Conservation (phyloP, 1,140 invertebrate species). For the Drosophila kepulauana region DNA sequence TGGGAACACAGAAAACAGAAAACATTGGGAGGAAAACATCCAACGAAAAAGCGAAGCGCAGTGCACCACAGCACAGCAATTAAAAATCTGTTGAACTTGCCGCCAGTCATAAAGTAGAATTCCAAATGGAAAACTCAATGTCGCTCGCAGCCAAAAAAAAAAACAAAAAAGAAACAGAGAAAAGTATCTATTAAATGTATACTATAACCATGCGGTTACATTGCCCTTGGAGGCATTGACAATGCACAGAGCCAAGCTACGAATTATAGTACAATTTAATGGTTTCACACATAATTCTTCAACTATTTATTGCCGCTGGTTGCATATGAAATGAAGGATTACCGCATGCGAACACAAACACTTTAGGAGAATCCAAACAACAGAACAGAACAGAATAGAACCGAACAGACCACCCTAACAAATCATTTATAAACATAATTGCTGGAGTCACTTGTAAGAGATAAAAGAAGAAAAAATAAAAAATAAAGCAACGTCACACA, state of each 20-base stretch:
- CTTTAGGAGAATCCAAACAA: background rate
- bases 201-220: constrained; percentile 31
- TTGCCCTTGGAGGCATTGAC: constrained; percentile 50
- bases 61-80: constrained; percentile 72
- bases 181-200: constrained; percentile 23
- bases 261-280: constrained; percentile 70
- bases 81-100: constrained; percentile 79
- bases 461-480: constrained; percentile 41
- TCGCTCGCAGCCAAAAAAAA: constrained; percentile 12
- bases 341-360: constrained; percentile 19
- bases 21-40: constrained; percentile 68
- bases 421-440: constrained; percentile 81
- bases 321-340: constrained; percentile 67
- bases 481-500: constrained; percentile 47
- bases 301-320: constrained; percentile 51
- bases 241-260: constrained; percentile 39
- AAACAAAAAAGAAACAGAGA: background rate
- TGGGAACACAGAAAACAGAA: constrained; percentile 29
- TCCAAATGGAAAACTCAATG: constrained; percentile 31
- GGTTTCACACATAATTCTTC: constrained; percentile 73
- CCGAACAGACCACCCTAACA: constrained; percentile 71
- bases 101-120: constrained; percentile 65
- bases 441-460: constrained; percentile 51
- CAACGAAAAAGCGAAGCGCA: constrained; percentile 55
- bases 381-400: constrained; percentile 36